phyloP scores from a whole-genome alignment of 1,140 invertebrate genomes.

The Ridgeia piscesae region DNA sequence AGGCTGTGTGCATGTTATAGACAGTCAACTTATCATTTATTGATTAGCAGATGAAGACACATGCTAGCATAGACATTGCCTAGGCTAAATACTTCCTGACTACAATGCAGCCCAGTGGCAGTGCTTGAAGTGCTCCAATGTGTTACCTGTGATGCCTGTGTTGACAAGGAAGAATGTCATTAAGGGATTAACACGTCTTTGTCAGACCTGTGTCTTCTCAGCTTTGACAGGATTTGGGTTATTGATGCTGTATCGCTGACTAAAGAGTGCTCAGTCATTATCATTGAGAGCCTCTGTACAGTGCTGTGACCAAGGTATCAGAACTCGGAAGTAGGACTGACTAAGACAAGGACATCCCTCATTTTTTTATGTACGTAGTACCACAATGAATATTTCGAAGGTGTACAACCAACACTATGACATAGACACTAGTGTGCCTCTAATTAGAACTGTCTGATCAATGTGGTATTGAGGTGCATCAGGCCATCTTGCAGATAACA shows the following conservation, averaged over 20 bases:
- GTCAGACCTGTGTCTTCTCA: neutral
- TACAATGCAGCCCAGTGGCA: neutral
- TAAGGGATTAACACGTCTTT: neutral
- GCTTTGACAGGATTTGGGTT: neutral
- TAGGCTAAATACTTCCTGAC: neutral
- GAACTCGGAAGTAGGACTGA: too few relatives aligned
- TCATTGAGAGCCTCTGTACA: too few relatives aligned
- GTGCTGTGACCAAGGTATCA: too few relatives aligned
- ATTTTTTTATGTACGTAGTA: too few relatives aligned
- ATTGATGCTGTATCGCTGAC: neutral
- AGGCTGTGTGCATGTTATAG: neutral
- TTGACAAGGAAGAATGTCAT: neutral
- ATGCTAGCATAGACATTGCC: neutral
- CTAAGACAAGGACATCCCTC: too few relatives aligned
- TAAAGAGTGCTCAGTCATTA: neutral
- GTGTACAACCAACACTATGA: too few relatives aligned
- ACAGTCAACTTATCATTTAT: conserved; percentile 1
- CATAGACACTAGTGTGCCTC: too few relatives aligned
- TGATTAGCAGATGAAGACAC: neutral
- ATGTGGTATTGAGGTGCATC: neutral
- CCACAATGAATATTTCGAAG: too few relatives aligned
- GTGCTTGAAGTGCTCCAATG: neutral
- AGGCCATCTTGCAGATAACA: neutral
- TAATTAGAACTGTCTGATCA: too few relatives aligned
- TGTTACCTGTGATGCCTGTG: neutral